Evolutionary conservation across 2,113 vertebrate species (phyloP).

Genomic region (Blennius ocellaris): DNA sequence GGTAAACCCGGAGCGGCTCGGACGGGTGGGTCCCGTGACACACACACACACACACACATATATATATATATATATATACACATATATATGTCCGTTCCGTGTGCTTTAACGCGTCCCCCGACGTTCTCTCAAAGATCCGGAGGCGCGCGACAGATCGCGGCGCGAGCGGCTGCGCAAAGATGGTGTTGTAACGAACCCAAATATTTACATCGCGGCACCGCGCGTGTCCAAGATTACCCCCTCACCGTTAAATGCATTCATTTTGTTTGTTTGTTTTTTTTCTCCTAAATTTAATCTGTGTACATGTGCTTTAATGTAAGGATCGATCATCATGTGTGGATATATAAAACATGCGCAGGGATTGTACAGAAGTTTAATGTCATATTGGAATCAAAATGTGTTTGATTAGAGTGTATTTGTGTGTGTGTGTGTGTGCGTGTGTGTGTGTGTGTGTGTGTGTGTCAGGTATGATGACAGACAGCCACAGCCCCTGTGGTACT

Average conservation of each 20-base stretch:
- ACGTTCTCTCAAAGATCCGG: too few relatives aligned
- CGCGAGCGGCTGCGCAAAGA: conserved; percentile 1
- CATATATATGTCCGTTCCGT: too few relatives aligned
- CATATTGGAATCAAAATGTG: neutral
- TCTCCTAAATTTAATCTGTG: neutral
- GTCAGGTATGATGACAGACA: conserved; percentile 65
- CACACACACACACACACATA: too few relatives aligned
- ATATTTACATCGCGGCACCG: neutral
- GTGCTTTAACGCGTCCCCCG: too few relatives aligned
- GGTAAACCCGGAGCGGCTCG: conserved; percentile 22
- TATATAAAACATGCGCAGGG: too few relatives aligned
- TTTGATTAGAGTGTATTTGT: neutral
- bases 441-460: neutral
- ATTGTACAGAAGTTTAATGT: too few relatives aligned
- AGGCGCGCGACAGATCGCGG: too few relatives aligned
- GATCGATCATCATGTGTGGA: too few relatives aligned
- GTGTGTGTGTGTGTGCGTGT: neutral
- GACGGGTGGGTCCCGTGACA: too few relatives aligned
- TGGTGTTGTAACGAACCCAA: neutral
- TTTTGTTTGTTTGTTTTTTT: too few relatives aligned
- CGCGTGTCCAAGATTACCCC: neutral
- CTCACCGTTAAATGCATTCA: neutral
- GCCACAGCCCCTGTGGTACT: conserved; percentile 25
- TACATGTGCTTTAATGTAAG: neutral
- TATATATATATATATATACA: too few relatives aligned